Conservation (phyloP, 2,797 vertebrate species). For the Jordanella pulchra region DNA sequence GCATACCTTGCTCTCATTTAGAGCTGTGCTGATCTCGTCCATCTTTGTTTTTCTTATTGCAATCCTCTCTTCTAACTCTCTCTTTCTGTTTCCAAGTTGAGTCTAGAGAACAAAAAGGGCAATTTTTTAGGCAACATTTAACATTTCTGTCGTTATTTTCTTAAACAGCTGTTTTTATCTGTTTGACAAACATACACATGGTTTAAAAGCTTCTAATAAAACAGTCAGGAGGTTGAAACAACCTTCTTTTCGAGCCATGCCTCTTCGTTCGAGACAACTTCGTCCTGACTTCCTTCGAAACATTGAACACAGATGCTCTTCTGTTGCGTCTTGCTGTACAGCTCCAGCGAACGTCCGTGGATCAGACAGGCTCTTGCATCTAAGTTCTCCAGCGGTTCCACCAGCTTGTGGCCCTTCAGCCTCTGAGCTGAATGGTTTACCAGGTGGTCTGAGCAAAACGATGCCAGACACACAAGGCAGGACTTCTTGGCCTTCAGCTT, state of each 20-base stretch:
- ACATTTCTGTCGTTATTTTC: neutral
- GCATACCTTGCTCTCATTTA: constrained; percentile 48
- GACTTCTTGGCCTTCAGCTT: constrained; percentile 67
- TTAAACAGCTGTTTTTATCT: neutral
- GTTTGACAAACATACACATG: no score
- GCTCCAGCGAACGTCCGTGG: constrained; percentile 74
- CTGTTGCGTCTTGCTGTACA: constrained; percentile 58
- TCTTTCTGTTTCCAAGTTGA: constrained; percentile 35
- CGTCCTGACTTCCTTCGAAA: constrained; percentile 43
- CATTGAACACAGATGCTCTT: constrained; percentile 70
- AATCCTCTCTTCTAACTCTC: constrained; percentile 29
- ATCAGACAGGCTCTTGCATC: constrained; percentile 66
- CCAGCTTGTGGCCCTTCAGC: constrained; percentile 72
- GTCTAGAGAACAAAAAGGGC: constrained; percentile 31
- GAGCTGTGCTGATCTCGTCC: constrained; percentile 24
- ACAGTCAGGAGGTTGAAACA: neutral
- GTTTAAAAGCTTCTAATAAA: neutral
- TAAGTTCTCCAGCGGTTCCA: constrained; percentile 61
- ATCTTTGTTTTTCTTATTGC: constrained; percentile 22
- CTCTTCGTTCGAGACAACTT: constrained; percentile 56
- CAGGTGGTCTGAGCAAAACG: constrained; percentile 68
- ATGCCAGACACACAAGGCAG: constrained; percentile 74
- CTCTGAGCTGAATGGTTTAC: constrained; percentile 37
- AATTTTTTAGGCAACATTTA: neutral
- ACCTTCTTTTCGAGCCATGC: constrained; percentile 69